Conservation (phyloP, 1,140 invertebrate genomes). For the Marisa cornuarietis region DNA sequence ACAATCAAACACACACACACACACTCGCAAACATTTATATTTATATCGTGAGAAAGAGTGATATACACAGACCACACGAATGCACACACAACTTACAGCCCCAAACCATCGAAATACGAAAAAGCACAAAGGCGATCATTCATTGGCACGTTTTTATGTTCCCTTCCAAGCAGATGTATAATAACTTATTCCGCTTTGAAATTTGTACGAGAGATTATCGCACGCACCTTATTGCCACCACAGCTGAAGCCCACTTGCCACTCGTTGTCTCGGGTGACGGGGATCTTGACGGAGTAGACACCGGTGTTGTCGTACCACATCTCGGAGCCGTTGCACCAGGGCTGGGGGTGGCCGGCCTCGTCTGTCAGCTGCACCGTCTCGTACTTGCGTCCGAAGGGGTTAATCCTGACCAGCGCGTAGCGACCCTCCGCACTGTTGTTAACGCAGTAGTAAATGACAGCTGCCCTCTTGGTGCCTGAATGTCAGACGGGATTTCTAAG, state of each 20-base stretch:
- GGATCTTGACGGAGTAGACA: background rate
- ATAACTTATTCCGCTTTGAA: too few species aligned
- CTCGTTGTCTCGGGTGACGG: background rate
- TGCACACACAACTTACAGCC: too few species aligned
- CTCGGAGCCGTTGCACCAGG: background rate
- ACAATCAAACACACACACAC: too few species aligned
- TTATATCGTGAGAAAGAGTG: too few species aligned
- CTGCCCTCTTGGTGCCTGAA: background rate
- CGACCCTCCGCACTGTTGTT: slow-evolving; percentile 3
- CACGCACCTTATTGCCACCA: background rate
- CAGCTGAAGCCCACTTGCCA: background rate
- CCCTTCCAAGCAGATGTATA: too few species aligned
- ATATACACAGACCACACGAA: too few species aligned
- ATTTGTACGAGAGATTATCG: too few species aligned
- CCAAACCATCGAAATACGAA: too few species aligned
- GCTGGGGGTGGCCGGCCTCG: background rate
- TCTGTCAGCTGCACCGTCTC: background rate
- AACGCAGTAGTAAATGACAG: background rate
- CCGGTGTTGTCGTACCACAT: background rate
- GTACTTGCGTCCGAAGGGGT: background rate
- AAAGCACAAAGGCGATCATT: too few species aligned
- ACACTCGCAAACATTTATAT: too few species aligned
- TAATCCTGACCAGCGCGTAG: background rate
- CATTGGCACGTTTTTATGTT: too few species aligned
- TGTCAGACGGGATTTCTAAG: too few species aligned